Conservation (phyloP, 2,888 invertebrate species). For the Phorcus lineatus region DNA sequence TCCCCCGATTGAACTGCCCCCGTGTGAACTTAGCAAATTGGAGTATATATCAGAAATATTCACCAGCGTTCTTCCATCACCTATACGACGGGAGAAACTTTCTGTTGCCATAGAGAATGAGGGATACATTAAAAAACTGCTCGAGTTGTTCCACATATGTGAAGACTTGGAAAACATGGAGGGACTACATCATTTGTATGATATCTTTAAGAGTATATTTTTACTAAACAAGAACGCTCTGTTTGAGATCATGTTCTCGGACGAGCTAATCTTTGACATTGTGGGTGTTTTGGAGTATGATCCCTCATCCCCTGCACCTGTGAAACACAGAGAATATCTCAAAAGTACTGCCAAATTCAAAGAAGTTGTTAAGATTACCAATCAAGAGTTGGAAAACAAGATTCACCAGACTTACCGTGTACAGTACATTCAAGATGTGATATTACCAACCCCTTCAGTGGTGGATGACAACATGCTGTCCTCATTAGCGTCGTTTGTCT, state of each 20-base stretch:
- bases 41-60: constrained; percentile 92
- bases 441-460: constrained; percentile 97
- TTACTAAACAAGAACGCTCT: constrained; percentile 97
- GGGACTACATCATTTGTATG: constrained; percentile 94
- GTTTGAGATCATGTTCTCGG: constrained; percentile 97
- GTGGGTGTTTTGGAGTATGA: constrained; percentile 99
- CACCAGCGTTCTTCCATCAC: constrained; percentile 83
- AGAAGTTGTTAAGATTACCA: constrained; percentile 91
- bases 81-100: constrained; percentile 93
- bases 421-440: constrained; percentile 98
- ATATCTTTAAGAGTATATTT: constrained; percentile 99
- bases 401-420: constrained; percentile 99
- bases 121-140: constrained; percentile 94
- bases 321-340: constrained; percentile 94
- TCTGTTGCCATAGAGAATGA: constrained; percentile 94
- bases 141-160: constrained; percentile 96
- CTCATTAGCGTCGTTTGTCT: constrained; percentile 98
- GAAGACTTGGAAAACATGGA: constrained; percentile 94
- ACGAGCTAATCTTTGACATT: constrained; percentile 91
- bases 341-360: constrained; percentile 86
- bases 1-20: constrained; percentile 94
- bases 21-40: constrained; percentile 93
- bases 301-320: constrained; percentile 80
- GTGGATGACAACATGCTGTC: constrained; percentile 99
- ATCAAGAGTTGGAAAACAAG: constrained; percentile 94